Evolutionary conservation across 64 coral and sea anemone species (phyloP), one percentile per base, ranked within the genome.

Genomic region (Catalaphyllia jardinei): DNA sequence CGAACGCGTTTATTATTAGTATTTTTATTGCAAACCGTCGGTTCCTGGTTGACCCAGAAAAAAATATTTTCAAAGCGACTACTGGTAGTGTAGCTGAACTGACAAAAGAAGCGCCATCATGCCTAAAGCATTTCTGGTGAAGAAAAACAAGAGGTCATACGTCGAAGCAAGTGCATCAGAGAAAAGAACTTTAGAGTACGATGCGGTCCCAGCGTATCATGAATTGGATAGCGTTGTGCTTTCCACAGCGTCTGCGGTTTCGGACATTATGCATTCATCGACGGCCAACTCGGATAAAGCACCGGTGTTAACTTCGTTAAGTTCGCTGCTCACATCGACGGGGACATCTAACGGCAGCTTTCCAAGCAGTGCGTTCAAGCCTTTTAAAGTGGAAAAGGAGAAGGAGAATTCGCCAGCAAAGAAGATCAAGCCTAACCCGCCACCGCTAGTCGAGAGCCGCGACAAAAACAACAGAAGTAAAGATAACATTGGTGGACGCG

Each of bases 111-210:
- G 6, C 20, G 27, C 86, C n/a, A 92, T 91, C 94, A 99, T 99
- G 97, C 97, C 97, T 72, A 95, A 89, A 95, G 97, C 97, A 77
- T 99, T 99, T 76, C 86, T 99, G 29, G 97, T 99, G 61, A 99
- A 99, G 88, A 99, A 99, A 76, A 95, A 92, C 86, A 95, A 90
- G 83, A 92, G 91, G 25, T 91, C 91, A 86, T 73, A 94, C 16
- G 76, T 63, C 29, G 75, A 79, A 50, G 60, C 67, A 39, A 42
- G 46, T 83, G 74, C 71, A 49, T 60, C 73, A 29, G 94, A 95
- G 60, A 95, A 86, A 79, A 91, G 19, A 81, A 88, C 76, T 60
- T 88, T 93, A 20, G 84, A 88, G 19, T 92, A 99, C 63, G 88
- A 95, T 67, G 87, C 81, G 24, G 33, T 71, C 7, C 81, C 81